A percentile compares a stretch with the other conserved stretches of the same genome.
Evolutionary conservation across 2,888 invertebrate species (phyloP).

Genomic region (Pteria penguin): DNA sequence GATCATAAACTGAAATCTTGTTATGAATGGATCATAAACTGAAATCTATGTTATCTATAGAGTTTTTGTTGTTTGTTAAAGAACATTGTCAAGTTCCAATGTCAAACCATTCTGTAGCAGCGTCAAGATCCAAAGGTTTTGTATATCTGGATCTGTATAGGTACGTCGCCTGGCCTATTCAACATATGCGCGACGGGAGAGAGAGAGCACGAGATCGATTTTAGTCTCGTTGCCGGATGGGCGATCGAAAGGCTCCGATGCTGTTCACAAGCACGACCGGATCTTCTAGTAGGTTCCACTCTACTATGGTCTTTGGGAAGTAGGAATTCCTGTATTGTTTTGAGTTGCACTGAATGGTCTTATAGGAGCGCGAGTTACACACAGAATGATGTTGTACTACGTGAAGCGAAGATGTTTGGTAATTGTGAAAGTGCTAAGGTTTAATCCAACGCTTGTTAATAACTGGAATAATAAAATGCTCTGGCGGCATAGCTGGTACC

Average conservation of each 20-base stretch:
- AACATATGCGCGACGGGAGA: neutral
- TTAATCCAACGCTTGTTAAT: neutral
- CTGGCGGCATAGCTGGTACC: constrained; percentile 10
- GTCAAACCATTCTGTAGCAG: no score
- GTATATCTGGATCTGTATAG: neutral
- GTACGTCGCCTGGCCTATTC: no score
- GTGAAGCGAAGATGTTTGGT: neutral
- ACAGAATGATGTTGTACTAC: neutral
- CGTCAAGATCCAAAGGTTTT: no score
- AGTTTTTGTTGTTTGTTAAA: no score
- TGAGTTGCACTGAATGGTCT: no score
- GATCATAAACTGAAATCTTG: no score
- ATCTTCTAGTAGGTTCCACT: neutral
- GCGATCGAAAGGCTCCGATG: neutral
- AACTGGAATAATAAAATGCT: neutral
- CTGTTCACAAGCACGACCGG: neutral
- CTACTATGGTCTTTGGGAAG: neutral
- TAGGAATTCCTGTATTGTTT: no score
- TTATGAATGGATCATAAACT: no score
- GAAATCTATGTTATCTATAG: no score
- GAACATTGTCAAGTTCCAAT: no score
- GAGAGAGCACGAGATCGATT: neutral
- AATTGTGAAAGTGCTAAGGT: neutral
- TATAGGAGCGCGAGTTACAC: no score
- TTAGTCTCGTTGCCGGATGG: neutral